These are phyloP conservation scores for Riparia riparia DNA, from an alignment of 2,113 vertebrate species.

Conservation along the genomic window DNA sequence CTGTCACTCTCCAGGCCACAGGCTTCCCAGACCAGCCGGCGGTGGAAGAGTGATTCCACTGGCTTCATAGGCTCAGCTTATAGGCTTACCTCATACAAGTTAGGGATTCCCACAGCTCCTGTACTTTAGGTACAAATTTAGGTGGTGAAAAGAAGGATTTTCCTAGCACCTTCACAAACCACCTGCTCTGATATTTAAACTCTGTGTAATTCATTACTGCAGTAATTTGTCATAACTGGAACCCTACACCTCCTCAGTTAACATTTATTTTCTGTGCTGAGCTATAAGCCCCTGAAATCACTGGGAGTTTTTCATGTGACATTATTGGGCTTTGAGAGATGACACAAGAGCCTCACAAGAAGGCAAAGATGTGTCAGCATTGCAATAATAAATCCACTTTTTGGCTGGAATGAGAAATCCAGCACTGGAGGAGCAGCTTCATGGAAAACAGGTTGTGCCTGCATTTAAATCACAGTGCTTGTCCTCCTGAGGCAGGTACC, in stretches of 20 bases:
- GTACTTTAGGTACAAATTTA: background rate
- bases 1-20: background rate
- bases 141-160: background rate
- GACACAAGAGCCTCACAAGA: background rate
- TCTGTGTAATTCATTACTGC: background rate
- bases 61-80: background rate
- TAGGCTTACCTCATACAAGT: background rate
- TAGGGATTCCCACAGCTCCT: background rate
- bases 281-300: background rate
- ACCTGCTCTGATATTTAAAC: background rate
- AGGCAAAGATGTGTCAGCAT: background rate
- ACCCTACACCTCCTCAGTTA: background rate
- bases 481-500: background rate
- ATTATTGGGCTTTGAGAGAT: background rate
- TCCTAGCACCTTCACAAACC: background rate
- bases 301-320: background rate
- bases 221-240: background rate
- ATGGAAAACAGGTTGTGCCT: background rate
- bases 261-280: background rate
- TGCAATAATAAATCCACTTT: background rate
- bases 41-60: background rate
- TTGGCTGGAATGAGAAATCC: background rate
- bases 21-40: background rate
- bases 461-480: background rate
- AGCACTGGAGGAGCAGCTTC: background rate